Evolutionary conservation across 1,140 invertebrate species (phyloP).

Genomic region (Dryas iulia): DNA sequence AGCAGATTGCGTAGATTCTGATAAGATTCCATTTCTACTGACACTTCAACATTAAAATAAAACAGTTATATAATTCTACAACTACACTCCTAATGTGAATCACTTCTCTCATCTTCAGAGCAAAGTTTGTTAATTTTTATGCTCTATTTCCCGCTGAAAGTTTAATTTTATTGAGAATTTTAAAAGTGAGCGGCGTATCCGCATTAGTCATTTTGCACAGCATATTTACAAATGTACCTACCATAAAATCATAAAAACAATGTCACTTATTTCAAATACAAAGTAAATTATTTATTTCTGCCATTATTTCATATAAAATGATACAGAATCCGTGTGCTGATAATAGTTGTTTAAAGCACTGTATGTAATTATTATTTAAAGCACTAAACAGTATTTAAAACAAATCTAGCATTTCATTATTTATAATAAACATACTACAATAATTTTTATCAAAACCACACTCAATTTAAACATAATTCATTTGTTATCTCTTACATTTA

Average conservation of each 20-base stretch:
- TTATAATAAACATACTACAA: neutral
- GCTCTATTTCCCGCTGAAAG: constrained; percentile 57
- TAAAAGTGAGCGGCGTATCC: constrained; percentile 55
- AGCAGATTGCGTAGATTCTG: constrained; percentile 69
- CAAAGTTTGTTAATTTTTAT: constrained; percentile 29
- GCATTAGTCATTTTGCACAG: constrained; percentile 42
- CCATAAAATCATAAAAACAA: neutral
- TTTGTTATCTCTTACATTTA: neutral
- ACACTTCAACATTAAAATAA: constrained; percentile 13
- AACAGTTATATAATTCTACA: constrained; percentile 25
- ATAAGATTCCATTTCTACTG: constrained; percentile 58
- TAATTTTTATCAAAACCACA: neutral
- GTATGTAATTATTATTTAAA: no score
- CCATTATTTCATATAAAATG: neutral
- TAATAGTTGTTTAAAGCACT: no score
- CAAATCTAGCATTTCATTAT: neutral
- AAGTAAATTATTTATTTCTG: neutral
- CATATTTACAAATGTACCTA: constrained; percentile 22
- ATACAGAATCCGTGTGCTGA: neutral
- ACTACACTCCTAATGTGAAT: constrained; percentile 8
- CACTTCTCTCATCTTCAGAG: constrained; percentile 2
- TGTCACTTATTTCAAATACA: neutral
- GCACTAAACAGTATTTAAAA: no score
- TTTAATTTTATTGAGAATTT: constrained; percentile 57
- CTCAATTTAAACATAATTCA: neutral